Evolutionary conservation across 2,888 invertebrate genomes (phyloP), one percentile per base, ranked within the genome.

Genomic region (Cancer borealis): DNA sequence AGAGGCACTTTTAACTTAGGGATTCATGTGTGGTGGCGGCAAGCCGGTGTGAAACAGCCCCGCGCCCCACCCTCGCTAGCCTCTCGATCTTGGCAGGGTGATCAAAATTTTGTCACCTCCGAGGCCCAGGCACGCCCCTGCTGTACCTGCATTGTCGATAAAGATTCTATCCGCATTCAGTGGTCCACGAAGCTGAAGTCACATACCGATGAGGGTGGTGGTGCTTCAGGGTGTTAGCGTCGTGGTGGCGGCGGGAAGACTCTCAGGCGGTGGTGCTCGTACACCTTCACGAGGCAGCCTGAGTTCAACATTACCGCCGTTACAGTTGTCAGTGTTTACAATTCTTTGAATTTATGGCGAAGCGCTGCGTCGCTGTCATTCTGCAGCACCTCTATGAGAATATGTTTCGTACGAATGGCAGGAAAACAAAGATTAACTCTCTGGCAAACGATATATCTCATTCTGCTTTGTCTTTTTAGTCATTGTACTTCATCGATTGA

Each of bases 1-100:
- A 92, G 92, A 94, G 94, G 94, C 94, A 94, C 94, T 94, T 94
- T 94, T 91, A 94, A 94, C 94, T 94, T 91, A 94, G 92, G 92
- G 94, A 91, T 88, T 87, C 46, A 14, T 93, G 93, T 93, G 60
- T 60, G 46, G 73, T 87, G 89, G 84, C 84, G 54, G 54, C 54
- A 3, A 54, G 54, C 54, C 54, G 54, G 39, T n/a, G 73, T n/a
- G 73, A 84, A n/a, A 39, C 39, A 39, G 84, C 39, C 39, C 84
- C 39, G 84, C 84, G 39, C 39, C 84, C 84, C 84, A 14, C 39
- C 39, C 30, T 39, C 14, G 39, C 84, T 14, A n/a, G 39, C 84
- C 39, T 14, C 84, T 8, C 39, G 14, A 3, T 79, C 39, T 12
- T 39, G 12, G 26, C 14, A 12, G 17, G 84, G 84, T 39, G 84